phyloP scores from a whole-genome alignment of 1,140 invertebrate genomes.

The Papilio machaon region DNA sequence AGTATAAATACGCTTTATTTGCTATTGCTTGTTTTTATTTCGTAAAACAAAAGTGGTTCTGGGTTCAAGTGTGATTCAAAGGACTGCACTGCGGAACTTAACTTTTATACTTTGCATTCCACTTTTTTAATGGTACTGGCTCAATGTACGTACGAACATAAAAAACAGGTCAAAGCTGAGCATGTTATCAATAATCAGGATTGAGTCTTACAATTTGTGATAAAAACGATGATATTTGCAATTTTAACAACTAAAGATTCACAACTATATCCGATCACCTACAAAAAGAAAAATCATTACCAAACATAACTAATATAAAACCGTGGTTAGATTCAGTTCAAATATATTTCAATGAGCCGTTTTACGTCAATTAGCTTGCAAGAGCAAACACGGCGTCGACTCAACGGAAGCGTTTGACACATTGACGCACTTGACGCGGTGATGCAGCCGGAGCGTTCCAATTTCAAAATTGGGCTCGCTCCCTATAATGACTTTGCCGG shows the following conservation, averaged over 20 bases:
- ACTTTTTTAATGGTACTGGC: neutral
- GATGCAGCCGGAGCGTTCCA: slow-evolving; percentile 20
- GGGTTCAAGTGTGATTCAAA: slow-evolving; percentile 24
- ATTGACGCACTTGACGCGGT: slow-evolving; percentile 3
- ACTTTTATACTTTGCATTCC: slow-evolving; percentile 26
- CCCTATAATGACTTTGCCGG: slow-evolving; percentile 29
- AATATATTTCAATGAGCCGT: neutral
- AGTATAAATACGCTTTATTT: neutral
- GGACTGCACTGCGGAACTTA: slow-evolving; percentile 26
- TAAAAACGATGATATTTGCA: too few relatives aligned
- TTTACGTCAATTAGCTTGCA: neutral
- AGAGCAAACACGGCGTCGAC: neutral
- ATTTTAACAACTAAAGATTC: too few relatives aligned
- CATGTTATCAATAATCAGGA: too few relatives aligned
- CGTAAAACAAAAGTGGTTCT: slow-evolving; percentile 13
- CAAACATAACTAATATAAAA: neutral
- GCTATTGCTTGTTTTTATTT: slow-evolving; percentile 7
- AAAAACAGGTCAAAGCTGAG: neutral
- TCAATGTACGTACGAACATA: neutral
- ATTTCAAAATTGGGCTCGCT: slow-evolving; percentile 33
- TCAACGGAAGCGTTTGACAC: slow-evolving; percentile 11
- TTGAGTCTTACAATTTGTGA: neutral
- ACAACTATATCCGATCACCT: too few relatives aligned
- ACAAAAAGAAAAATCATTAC: too few relatives aligned
- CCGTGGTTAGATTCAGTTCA: neutral